phyloP scores from a whole-genome alignment of 1,140 invertebrate genomes.

The Onthophagus taurus region DNA sequence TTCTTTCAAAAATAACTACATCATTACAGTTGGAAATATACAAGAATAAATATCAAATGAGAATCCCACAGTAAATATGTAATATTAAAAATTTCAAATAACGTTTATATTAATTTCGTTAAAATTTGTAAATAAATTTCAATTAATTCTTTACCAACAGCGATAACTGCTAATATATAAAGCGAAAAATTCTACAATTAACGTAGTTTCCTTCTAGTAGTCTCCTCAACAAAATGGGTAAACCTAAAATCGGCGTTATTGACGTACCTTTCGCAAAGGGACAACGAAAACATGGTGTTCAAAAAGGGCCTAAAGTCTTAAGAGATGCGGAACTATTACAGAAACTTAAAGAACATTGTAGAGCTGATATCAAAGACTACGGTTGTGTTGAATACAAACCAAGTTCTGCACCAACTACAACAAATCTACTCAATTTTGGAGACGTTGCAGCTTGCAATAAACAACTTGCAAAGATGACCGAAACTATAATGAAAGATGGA shows the following conservation, averaged over 20 bases:
- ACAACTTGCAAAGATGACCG: conserved; percentile 51
- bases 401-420: conserved; percentile 27
- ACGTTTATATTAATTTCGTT: too few relatives aligned
- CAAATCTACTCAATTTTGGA: conserved; percentile 36
- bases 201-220: too few relatives aligned
- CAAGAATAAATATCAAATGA: too few relatives aligned
- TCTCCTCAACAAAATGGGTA: too few relatives aligned
- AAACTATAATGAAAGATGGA: conserved; percentile 51
- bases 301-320: conserved; percentile 46
- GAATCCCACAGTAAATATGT: too few relatives aligned
- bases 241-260: conserved; percentile 50
- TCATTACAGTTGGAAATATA: too few relatives aligned
- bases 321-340: conserved; percentile 42
- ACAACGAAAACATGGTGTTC: conserved; percentile 52
- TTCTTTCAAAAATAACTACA: too few relatives aligned
- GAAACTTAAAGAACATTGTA: conserved; percentile 41
- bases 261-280: conserved; percentile 70
- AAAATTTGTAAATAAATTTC: too few relatives aligned
- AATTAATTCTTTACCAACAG: too few relatives aligned
- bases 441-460: conserved; percentile 53
- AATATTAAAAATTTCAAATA: too few relatives aligned
- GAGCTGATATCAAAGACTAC: conserved; percentile 59
- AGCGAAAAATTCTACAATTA: too few relatives aligned
- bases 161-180: too few relatives aligned
- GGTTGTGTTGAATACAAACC: conserved; percentile 52